These are phyloP conservation scores for Aspiorhynchus laticeps DNA, from an alignment of 2,113 vertebrate genomes.

Conservation along the genomic window DNA sequence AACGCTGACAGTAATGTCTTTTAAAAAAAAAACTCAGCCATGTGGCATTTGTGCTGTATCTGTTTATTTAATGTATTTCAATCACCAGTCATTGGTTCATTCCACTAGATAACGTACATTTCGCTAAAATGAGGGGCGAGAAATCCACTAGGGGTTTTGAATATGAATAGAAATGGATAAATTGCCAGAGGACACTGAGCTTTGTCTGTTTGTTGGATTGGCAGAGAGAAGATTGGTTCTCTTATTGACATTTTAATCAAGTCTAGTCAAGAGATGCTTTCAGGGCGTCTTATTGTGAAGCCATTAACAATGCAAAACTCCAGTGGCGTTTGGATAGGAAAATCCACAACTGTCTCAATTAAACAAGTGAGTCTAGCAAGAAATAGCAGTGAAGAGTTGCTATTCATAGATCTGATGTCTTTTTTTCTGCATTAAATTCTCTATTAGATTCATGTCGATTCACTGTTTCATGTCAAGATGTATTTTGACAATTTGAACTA, in stretches of 20 bases:
- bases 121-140: background rate
- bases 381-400: background rate
- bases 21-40: background rate
- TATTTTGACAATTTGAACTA: conserved; percentile 8
- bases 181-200: conserved; percentile 8
- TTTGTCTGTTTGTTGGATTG: conserved; percentile 32
- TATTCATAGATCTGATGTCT: background rate
- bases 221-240: conserved; percentile 41
- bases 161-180: conserved; percentile 32
- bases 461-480: background rate
- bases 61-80: conserved; percentile 29
- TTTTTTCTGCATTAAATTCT: background rate
- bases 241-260: conserved; percentile 48
- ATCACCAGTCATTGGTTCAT: background rate
- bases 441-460: background rate
- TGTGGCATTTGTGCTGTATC: conserved; percentile 4
- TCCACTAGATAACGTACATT: conserved; percentile 11
- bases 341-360: background rate
- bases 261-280: conserved; percentile 36
- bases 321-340: background rate
- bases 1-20: background rate
- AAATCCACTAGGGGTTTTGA: background rate
- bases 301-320: conserved; percentile 46
- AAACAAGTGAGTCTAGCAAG: background rate
- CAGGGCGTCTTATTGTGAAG: conserved; percentile 24